These are phyloP conservation scores for Chaetogeoica ovagalla DNA, from an alignment of 2,888 invertebrate genomes.

Conservation along the genomic window DNA sequence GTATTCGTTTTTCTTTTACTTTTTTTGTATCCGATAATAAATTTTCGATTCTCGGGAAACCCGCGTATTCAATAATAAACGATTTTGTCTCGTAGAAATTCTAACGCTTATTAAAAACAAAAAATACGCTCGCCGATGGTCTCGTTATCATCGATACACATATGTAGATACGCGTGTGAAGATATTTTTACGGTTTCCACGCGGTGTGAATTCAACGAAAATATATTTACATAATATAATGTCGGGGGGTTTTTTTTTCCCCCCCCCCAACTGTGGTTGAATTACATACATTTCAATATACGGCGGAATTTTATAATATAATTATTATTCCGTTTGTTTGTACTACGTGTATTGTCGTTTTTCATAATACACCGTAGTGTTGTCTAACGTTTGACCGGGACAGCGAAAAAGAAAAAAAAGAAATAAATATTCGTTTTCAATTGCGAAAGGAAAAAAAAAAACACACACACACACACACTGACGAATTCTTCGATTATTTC, in stretches of 20 bases:
- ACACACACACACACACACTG: too few relatives aligned
- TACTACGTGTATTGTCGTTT: constrained; percentile 3
- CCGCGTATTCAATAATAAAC: background rate
- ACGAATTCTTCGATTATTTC: constrained; percentile 35
- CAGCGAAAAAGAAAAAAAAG: too few relatives aligned
- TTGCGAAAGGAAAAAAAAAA: constrained; percentile 7
- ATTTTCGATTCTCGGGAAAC: background rate
- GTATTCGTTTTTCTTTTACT: too few relatives aligned
- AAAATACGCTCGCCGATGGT: background rate
- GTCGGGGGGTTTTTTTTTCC: constrained; percentile 35
- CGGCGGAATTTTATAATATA: constrained; percentile 25
- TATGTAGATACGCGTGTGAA: constrained; percentile 12
- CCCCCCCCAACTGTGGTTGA: too few relatives aligned
- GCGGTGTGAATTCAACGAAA: background rate
- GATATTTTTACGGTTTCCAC: constrained; percentile 17
- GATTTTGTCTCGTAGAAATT: constrained; percentile 27
- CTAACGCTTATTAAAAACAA: constrained; percentile 11
- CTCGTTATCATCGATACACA: constrained; percentile 15
- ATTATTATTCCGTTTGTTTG: constrained; percentile 20
- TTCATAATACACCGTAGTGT: background rate
- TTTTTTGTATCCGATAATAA: background rate
- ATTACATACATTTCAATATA: constrained; percentile 29
- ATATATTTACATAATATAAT: constrained; percentile 17
- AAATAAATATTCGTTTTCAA: constrained; percentile 35
- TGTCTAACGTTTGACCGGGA: constrained; percentile 11